Evolutionary conservation across 2,113 vertebrate species (phyloP).

Genomic region (Falcunculus frontatus): DNA sequence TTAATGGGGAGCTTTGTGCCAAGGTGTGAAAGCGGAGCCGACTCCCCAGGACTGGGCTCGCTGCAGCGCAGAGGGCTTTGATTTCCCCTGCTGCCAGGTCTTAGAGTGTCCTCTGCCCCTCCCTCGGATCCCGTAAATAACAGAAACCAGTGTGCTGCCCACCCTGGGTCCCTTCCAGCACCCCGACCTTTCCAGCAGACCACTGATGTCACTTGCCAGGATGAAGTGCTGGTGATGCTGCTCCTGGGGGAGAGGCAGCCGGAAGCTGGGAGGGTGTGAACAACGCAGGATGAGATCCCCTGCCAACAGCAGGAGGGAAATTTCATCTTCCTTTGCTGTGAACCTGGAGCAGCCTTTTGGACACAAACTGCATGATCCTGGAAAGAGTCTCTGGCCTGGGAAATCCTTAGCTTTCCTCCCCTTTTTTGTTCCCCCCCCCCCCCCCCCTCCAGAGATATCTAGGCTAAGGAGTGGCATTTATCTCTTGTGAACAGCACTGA

Average conservation of each 20-base stretch:
- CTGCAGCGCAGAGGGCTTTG: neutral
- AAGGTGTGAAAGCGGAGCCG: neutral
- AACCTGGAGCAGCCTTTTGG: slow-evolving; percentile 44
- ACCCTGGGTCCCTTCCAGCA: slow-evolving; percentile 6
- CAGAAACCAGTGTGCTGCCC: slow-evolving; percentile 7
- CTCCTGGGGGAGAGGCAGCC: neutral
- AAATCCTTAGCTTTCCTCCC: neutral
- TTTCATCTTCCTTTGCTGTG: slow-evolving; percentile 20
- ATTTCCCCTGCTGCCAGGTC: slow-evolving; percentile 8
- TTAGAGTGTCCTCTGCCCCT: neutral
- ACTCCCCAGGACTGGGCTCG: neutral
- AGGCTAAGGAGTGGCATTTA: neutral
- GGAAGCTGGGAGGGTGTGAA: slow-evolving; percentile 29
- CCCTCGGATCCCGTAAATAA: neutral
- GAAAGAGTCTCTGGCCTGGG: slow-evolving; percentile 39
- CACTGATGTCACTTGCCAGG: neutral
- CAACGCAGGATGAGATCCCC: slow-evolving; percentile 57
- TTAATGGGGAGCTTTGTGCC: neutral
- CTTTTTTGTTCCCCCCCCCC: neutral
- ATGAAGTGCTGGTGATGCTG: slow-evolving; percentile 25
- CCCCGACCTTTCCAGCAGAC: slow-evolving; percentile 30
- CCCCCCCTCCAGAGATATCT: slow-evolving; percentile 7
- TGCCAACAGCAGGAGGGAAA: slow-evolving; percentile 51
- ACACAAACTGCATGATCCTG: slow-evolving; percentile 21
- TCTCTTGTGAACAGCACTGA: neutral